Evolutionary conservation across 2,888 invertebrate species (phyloP).

Genomic region (Eilema caniola): DNA sequence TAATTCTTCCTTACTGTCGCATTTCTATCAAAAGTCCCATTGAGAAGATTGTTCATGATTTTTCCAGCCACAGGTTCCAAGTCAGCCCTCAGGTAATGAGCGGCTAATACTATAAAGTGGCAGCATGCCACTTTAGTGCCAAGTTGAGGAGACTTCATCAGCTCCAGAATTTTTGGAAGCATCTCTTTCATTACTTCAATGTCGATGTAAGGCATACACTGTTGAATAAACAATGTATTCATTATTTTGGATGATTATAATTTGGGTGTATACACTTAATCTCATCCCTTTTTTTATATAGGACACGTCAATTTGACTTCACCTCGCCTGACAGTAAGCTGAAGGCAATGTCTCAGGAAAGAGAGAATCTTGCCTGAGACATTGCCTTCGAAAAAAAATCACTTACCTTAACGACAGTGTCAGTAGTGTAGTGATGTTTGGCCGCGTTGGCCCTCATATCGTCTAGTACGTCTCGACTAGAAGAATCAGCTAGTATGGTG

Average conservation of each 20-base stretch:
- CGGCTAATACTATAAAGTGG: constrained; percentile 91
- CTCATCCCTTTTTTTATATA: too few species aligned
- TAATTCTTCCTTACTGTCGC: constrained; percentile 94
- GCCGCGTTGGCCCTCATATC: constrained; percentile 93
- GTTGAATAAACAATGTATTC: constrained; percentile 37
- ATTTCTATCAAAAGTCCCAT: constrained; percentile 94
- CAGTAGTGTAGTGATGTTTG: constrained; percentile 94
- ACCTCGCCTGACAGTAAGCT: too few species aligned
- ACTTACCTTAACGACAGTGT: constrained; percentile 92
- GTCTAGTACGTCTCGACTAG: constrained; percentile 92
- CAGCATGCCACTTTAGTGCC: constrained; percentile 94
- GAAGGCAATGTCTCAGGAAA: too few species aligned
- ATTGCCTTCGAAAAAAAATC: too few species aligned
- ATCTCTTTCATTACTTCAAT: constrained; percentile 92
- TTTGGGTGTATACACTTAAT: too few species aligned
- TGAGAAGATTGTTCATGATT: constrained; percentile 87
- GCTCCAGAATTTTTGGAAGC: constrained; percentile 93
- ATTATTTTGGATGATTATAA: neutral
- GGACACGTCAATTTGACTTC: too few species aligned
- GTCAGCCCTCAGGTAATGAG: constrained; percentile 84
- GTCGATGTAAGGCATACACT: constrained; percentile 91
- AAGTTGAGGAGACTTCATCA: constrained; percentile 93
- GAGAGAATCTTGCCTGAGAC: too few species aligned
- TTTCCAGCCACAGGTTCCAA: constrained; percentile 87
- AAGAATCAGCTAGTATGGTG: constrained; percentile 90